Base-by-base conservation (phyloP, 2,113 vertebrate species). In the Callocephalon fimbriatum region DNA sequence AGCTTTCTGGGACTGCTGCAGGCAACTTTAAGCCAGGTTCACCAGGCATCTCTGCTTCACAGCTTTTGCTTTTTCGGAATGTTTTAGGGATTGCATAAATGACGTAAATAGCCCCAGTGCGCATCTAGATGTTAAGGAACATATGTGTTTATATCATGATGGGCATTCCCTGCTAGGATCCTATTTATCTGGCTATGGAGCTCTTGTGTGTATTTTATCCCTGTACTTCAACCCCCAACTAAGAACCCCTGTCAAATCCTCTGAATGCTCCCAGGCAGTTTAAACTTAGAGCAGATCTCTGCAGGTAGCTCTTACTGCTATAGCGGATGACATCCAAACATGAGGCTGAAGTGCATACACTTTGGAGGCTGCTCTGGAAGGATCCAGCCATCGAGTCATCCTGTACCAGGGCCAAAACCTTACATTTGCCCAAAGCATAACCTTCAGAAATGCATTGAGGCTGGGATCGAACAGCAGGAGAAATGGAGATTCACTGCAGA, bases 271-370 rank as follows among this genome's bases (percentile, higher is more conserved):
- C 68, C 13, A 44, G 44, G 53, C 93, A 78, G 76, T 74, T 89
- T 91, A 93, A 91, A 96, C 85, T 87, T 70, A 91, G 85, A 85
- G 32, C 81, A 70, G 45, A 53, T 88, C 95, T 93, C 78, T 0
- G 1, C 92, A 78, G 85, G 96, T 96, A 88, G 95, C 85, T 90
- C 74, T 90, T 67, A 42, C 67, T 84, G 79, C 47, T 88, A 21
- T 38, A 51, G 50, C 35, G 66, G 77, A 93, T 48, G 25, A 45
- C 40, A 40, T 96, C 95, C 90, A 96, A 79, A 53, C 45, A 38
- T 0, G 12, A 90, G 56, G 38, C 37, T 66, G 71, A 86, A 42
- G 48, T 4, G 25, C 62, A 23, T 63, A 17, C 27, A 35, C 27
- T 65, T 54, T 45, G 51, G 51, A 89, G n/a, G 44, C 56, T 47